Percentiles rank a stretch among this genome's conserved stretches.
These are phyloP conservation scores for Drosophila tani DNA, from an alignment of 1,140 invertebrate genomes.

Conservation along the genomic window DNA sequence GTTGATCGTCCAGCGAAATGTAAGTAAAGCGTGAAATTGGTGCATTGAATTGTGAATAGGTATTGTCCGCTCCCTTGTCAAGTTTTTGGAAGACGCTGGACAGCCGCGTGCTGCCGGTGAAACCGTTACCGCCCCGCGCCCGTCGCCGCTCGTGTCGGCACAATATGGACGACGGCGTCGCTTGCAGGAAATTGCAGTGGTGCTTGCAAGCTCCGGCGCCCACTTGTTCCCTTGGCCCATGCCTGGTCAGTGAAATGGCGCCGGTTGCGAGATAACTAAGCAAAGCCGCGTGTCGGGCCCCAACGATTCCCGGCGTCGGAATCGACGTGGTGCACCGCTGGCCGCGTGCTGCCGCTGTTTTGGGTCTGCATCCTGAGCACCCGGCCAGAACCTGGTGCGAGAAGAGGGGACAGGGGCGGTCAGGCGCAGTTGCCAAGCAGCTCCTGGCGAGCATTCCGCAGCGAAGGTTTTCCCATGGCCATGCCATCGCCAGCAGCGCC, in stretches of 20 bases:
- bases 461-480: constrained; percentile 12
- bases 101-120: not conserved
- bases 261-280: not conserved
- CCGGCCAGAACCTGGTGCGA: not conserved
- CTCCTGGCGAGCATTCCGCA: constrained; percentile 9
- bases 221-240: constrained; percentile 4
- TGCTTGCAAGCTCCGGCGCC: not conserved
- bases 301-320: not conserved
- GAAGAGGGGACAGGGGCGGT: not conserved
- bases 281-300: no score
- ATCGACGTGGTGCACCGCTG: constrained; percentile 7
- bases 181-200: constrained; percentile 6
- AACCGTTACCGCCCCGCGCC: no score
- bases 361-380: not conserved
- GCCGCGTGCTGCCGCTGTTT: constrained; percentile 13
- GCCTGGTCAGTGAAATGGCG: not conserved
- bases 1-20: constrained; percentile 8
- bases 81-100: not conserved
- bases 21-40: not conserved
- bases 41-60: not conserved
- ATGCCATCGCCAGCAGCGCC: constrained; percentile 12
- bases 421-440: not conserved
- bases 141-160: not conserved
- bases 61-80: not conserved
- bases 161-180: constrained; percentile 21